phyloP scores from a whole-genome alignment of 2,797 vertebrate species.

The Acipenser ruthenus region DNA sequence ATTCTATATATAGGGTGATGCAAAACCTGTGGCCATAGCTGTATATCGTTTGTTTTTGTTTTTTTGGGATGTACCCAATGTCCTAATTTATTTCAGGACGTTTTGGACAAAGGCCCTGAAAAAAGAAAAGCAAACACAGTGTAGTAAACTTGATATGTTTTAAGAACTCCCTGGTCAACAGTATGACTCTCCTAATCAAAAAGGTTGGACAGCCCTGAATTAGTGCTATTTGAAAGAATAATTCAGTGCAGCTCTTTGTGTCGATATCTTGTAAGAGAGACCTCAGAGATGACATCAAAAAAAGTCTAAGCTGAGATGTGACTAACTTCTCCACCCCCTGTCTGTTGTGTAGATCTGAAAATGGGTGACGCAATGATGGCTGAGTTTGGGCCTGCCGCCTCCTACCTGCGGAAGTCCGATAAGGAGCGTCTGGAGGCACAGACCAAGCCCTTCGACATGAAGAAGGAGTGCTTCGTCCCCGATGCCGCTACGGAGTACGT shows the following conservation, averaged over 20 bases:
- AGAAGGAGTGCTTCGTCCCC: conserved; percentile 71
- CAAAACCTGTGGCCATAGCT: too few species aligned
- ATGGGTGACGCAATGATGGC: conserved; percentile 57
- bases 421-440: conserved; percentile 75
- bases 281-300: neutral
- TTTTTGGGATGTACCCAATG: too few species aligned
- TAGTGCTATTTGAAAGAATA: too few species aligned
- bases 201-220: too few species aligned
- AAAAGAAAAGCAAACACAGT: too few species aligned
- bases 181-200: too few species aligned
- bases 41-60: too few species aligned
- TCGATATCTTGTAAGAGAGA: neutral
- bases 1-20: too few species aligned
- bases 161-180: too few species aligned
- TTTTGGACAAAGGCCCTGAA: too few species aligned
- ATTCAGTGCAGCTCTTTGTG: neutral
- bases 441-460: conserved; percentile 74
- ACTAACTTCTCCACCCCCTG: neutral
- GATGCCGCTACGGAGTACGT: conserved; percentile 69
- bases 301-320: neutral
- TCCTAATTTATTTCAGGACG: too few species aligned
- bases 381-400: conserved; percentile 65
- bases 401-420: conserved; percentile 72
- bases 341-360: conserved; percentile 16
- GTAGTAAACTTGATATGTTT: too few species aligned